Conservation (phyloP, 2,888 invertebrate genomes). For the Phalera bucephala region DNA sequence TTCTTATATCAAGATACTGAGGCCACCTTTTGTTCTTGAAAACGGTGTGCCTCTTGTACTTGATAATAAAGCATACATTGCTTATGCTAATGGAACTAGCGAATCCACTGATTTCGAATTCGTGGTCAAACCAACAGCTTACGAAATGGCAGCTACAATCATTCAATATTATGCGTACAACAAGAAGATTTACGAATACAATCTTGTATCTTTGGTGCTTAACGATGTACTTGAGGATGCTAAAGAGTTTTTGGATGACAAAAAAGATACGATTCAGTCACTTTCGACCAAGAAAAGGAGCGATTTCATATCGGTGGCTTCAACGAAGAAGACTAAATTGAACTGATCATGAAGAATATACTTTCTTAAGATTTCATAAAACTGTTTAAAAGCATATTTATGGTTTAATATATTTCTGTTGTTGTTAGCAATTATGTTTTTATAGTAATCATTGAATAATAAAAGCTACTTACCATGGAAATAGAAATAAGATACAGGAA, state of each 20-base stretch:
- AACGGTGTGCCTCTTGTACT: slow-evolving; percentile 37
- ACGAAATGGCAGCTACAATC: slow-evolving; percentile 39
- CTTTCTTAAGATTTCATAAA: no score
- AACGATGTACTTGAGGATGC: slow-evolving; percentile 29
- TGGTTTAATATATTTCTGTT: no score
- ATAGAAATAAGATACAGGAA: no score
- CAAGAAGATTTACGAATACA: slow-evolving; percentile 56
- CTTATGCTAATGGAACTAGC: slow-evolving; percentile 42
- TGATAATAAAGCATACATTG: slow-evolving; percentile 37
- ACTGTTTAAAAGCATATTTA: no score
- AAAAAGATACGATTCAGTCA: slow-evolving; percentile 29
- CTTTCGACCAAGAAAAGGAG: slow-evolving; percentile 31
- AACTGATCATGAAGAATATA: no score
- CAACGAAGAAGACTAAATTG: no score
- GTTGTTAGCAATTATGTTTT: no score
- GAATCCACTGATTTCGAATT: slow-evolving; percentile 32
- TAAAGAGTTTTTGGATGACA: slow-evolving; percentile 28
- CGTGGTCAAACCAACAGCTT: slow-evolving; percentile 43
- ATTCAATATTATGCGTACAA: slow-evolving; percentile 51
- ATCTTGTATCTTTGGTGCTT: slow-evolving; percentile 27
- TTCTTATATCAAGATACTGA: slow-evolving; percentile 37
- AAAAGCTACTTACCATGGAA: no score
- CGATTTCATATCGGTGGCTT: slow-evolving; percentile 14
- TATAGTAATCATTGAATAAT: no score
- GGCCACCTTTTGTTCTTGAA: slow-evolving; percentile 40